Base-by-base conservation (phyloP, 2,113 vertebrate species). In the Dendropsophus ebraccatus region DNA sequence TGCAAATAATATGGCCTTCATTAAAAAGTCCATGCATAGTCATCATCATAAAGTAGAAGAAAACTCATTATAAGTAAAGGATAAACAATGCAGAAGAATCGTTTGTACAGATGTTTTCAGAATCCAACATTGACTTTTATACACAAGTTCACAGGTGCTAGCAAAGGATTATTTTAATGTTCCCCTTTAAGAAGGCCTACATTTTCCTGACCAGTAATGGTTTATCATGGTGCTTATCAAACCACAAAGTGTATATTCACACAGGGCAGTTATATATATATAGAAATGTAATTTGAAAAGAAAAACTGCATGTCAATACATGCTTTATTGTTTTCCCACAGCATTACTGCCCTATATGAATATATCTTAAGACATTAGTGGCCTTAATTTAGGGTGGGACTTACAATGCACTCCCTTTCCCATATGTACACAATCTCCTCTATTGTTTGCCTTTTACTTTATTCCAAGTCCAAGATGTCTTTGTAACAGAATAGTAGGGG, bases 91-190 rank as follows among this genome's bases (percentile, higher is more conserved):
- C 32, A 70, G 67, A 37, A 23, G 32, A 37, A 37, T 12, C 35
- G 41, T 41, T 70, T 41, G 32, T 70, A 41, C 7, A 23, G 67
- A 41, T 70, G 17, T 70, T 70, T 52, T 77, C 25, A 49, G n/a
- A 14, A 47, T 30, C 52, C 25, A 77, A n/a, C 74, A 54, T 37
- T 70, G 25, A 32, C 25, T 70, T 70, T 70, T 70, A 37, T 70
- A 52, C 74, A 77, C 30, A 54, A 75, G 37, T 47, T 14, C n/a
- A 45, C 72, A 25, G 37, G 72, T 74, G 72, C 41, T 74, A 49
- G 72, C 19, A 76, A 76, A n/a, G 45, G 7, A 49, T 49, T n/a
- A 76, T 52, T 74, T 74, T 74, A 74, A 47, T 47, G 37, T 74
- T 49, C 72, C 72, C 41, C 72, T 49, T 11, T 12, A 9, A 70